phyloP scores from a whole-genome alignment of 2,888 invertebrate species.

The Pheosia tremula region DNA sequence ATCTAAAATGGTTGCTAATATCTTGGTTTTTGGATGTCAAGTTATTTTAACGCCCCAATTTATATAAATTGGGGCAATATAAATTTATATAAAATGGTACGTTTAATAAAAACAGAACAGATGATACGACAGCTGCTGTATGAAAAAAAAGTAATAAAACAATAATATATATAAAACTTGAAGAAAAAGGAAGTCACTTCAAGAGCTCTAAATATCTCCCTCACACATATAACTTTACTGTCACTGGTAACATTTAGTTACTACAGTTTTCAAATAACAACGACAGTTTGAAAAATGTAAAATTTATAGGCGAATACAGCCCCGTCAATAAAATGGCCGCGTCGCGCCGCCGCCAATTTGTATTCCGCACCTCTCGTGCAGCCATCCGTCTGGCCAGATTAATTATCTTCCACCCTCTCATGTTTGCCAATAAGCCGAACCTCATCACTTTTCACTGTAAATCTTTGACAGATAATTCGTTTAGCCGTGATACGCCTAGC shows the following conservation, averaged over 20 bases:
- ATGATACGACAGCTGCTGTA: no score
- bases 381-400: slow-evolving; percentile 79
- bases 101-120: no score
- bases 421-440: slow-evolving; percentile 79
- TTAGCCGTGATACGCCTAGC: slow-evolving; percentile 32
- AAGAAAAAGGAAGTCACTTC: no score
- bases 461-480: slow-evolving; percentile 50
- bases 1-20: neutral
- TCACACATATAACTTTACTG: no score
- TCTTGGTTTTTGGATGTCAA: neutral
- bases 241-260: no score
- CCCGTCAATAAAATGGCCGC: slow-evolving; percentile 43
- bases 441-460: slow-evolving; percentile 68
- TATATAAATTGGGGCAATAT: no score
- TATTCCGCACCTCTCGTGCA: slow-evolving; percentile 68
- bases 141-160: no score
- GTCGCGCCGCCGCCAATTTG: slow-evolving; percentile 63
- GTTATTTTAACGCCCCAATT: no score
- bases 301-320: slow-evolving; percentile 30
- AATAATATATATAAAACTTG: no score
- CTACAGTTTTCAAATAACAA: neutral
- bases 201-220: no score
- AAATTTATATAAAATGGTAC: no score
- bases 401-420: slow-evolving; percentile 76
- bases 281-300: slow-evolving; percentile 1